phyloP scores from a whole-genome alignment of 2,888 invertebrate species.

The Lissocephala sabroskyi region DNA sequence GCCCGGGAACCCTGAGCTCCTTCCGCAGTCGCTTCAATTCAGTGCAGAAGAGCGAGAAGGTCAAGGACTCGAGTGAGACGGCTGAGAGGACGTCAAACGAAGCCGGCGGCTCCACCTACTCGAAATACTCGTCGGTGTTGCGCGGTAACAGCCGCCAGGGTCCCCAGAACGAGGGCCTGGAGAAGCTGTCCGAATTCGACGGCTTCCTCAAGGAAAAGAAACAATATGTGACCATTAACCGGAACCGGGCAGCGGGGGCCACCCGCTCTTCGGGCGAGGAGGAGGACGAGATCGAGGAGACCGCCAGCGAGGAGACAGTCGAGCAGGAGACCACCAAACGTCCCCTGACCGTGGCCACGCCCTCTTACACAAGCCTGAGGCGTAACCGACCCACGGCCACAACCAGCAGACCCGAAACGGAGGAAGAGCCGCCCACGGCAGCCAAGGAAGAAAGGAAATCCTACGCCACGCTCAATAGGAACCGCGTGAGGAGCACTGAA shows the following conservation, averaged over 20 bases:
- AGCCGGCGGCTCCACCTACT: slow-evolving; percentile 40
- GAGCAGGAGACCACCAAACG: slow-evolving; percentile 33
- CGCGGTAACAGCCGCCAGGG: slow-evolving; percentile 76
- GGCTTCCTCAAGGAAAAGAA: slow-evolving; percentile 74
- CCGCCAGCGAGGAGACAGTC: slow-evolving; percentile 14
- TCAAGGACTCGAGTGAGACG: slow-evolving; percentile 8
- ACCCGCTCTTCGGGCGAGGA: slow-evolving; percentile 43
- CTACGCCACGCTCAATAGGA: slow-evolving; percentile 60
- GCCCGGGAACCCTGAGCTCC: slow-evolving; percentile 62
- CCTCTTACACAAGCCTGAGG: slow-evolving; percentile 82
- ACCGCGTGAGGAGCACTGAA: slow-evolving; percentile 41
- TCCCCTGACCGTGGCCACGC: slow-evolving; percentile 65
- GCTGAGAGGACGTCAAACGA: slow-evolving; percentile 18
- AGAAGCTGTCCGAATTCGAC: slow-evolving; percentile 69
- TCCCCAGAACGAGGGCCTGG: slow-evolving; percentile 75
- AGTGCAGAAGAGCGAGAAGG: background rate
- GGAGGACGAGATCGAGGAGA: slow-evolving; percentile 30
- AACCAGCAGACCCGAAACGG: slow-evolving; percentile 42
- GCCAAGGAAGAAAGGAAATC: slow-evolving; percentile 40
- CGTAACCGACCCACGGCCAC: slow-evolving; percentile 78
- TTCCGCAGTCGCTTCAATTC: slow-evolving; percentile 66
- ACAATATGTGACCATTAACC: slow-evolving; percentile 80
- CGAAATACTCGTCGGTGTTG: slow-evolving; percentile 76
- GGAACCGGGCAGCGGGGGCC: slow-evolving; percentile 75
- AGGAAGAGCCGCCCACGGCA: slow-evolving; percentile 15